Evolutionary conservation across 2,888 invertebrate species (phyloP), one percentile per base, ranked within the genome.

Genomic region (Drosophila bunnanda): DNA sequence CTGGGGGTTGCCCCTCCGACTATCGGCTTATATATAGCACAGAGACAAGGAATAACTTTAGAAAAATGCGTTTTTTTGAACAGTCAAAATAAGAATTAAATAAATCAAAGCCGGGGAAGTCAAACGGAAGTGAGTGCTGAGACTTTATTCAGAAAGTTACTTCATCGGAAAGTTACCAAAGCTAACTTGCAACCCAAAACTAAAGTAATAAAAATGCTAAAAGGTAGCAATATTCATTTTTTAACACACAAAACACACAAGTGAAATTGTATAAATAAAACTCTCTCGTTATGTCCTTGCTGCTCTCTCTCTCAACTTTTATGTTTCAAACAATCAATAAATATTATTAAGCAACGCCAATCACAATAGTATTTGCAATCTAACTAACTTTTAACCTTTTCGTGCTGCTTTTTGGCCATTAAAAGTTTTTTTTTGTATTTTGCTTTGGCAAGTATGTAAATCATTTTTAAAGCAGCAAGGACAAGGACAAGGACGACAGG

Each of bases 31-130:
- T n/a, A n/a, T n/a, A n/a, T n/a, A n/a, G n/a, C n/a, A n/a, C n/a
- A n/a, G n/a, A n/a, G n/a, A 25, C 25, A 25, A 28, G 32, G 17
- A 36, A 30, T 15, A 38, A 58, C 20, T 36, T 55, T 13, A 15
- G n/a, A n/a, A 59, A 32, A 22, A 32, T 48, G 10, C 12, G 1
- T 12, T 46, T 46, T 30, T 12, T 17, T 25, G 25, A 46, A 10
- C 20, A 58, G 38, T 17, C 13, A 36, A 20, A 66, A 44, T 46
- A 54, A 20, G 30, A 38, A 52, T 59, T 34, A 46, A 53, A 54
- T 64, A 66, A 66, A 54, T 66, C 65, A 53, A 39, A 39, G 22
- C 12, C n/a, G n/a, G n/a, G n/a, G n/a, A n/a, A n/a, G n/a, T n/a
- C n/a, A n/a, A 12, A 28, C 13, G 13, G n/a, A 34, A 46, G 36